Evolutionary conservation across 2,888 invertebrate genomes (phyloP).

Genomic region (Stenoptilia bipunctidactyla): DNA sequence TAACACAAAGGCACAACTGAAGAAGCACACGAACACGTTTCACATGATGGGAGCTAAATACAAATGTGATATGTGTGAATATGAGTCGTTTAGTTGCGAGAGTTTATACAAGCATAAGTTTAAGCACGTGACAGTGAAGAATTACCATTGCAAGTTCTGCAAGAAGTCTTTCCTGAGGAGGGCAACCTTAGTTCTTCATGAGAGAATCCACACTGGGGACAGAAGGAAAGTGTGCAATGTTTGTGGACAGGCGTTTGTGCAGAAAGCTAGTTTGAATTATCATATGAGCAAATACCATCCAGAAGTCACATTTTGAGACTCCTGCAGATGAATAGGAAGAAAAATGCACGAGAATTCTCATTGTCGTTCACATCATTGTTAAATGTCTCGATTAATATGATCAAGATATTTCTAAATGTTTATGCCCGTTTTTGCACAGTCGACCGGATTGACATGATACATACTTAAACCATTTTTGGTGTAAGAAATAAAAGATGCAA

Average conservation of each 20-base stretch:
- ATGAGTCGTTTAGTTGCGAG: constrained; percentile 37
- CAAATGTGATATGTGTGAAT: constrained; percentile 44
- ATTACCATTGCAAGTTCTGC: constrained; percentile 51
- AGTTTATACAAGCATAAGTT: constrained; percentile 45
- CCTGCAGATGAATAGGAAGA: too few species aligned
- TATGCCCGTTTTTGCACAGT: too few species aligned
- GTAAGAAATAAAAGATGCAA: too few species aligned
- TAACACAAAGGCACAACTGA: constrained; percentile 35
- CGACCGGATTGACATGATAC: too few species aligned
- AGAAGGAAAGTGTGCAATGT: constrained; percentile 39
- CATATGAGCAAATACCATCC: constrained; percentile 59
- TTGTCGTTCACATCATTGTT: too few species aligned
- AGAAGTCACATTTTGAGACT: constrained; percentile 39
- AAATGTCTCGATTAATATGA: too few species aligned
- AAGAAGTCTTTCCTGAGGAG: constrained; percentile 50
- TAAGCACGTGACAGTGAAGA: constrained; percentile 49
- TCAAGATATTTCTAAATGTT: too few species aligned
- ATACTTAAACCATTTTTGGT: too few species aligned
- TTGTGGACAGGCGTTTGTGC: constrained; percentile 54
- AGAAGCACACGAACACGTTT: constrained; percentile 40
- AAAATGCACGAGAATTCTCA: too few species aligned
- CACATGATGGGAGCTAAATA: constrained; percentile 48
- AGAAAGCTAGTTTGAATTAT: constrained; percentile 55
- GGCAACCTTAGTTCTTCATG: constrained; percentile 36
- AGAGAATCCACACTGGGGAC: constrained; percentile 52